Percentiles rank a stretch among this genome's conserved stretches.
phyloP scores from a whole-genome alignment of 2,113 vertebrate genomes.

The Leuciscus idus region DNA sequence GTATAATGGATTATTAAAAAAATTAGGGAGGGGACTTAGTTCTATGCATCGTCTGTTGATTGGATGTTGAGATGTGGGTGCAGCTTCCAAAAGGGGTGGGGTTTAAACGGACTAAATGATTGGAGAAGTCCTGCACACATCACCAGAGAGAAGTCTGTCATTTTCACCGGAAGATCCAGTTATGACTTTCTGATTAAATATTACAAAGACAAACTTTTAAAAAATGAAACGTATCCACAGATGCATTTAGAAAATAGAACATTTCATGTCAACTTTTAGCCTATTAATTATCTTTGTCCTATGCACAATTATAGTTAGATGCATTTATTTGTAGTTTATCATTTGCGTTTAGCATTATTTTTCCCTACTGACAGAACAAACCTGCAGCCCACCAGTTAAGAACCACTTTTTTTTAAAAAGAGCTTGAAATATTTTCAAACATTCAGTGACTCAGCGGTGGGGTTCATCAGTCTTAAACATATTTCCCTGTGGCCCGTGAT shows the following conservation, averaged over 20 bases:
- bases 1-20: no score
- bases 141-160: no score
- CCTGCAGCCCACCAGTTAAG: not conserved
- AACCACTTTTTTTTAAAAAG: not conserved
- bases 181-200: not conserved
- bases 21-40: no score
- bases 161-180: not conserved
- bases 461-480: constrained; percentile 11
- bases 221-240: not conserved
- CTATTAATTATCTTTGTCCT: not conserved
- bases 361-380: not conserved
- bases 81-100: no score
- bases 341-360: not conserved
- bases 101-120: no score
- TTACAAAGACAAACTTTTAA: no score
- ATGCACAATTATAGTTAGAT: not conserved
- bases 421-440: not conserved
- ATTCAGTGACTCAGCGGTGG: not conserved
- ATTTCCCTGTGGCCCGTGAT: not conserved
- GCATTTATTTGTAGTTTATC: not conserved
- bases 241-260: not conserved
- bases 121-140: no score
- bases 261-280: not conserved
- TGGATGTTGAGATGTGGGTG: no score
- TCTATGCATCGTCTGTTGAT: no score